Evolutionary conservation across 2,888 invertebrate species (phyloP).

Genomic region (Elmis aenea): DNA sequence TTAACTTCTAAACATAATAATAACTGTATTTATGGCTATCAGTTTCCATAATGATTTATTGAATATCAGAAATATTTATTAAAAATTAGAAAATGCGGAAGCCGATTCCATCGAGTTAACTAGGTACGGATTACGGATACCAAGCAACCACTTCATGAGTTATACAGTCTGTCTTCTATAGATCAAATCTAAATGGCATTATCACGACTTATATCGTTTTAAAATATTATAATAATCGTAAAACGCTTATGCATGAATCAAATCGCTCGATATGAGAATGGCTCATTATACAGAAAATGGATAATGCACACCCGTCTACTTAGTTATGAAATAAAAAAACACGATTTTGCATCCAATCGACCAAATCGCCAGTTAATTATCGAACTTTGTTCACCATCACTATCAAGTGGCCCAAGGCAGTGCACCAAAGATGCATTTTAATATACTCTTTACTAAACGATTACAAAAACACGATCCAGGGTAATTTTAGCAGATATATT

Average conservation of each 20-base stretch:
- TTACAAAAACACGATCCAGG: too few species aligned
- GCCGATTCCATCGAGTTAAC: too few species aligned
- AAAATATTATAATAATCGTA: constrained; percentile 41
- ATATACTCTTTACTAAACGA: too few species aligned
- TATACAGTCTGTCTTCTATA: constrained; percentile 20
- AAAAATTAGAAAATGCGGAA: constrained; percentile 29
- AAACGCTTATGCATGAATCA: constrained; percentile 39
- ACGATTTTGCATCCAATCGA: constrained; percentile 43
- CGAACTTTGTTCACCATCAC: constrained; percentile 22
- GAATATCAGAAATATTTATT: constrained; percentile 7
- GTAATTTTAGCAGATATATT: too few species aligned
- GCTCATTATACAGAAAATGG: constrained; percentile 42
- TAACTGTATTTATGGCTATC: constrained; percentile 12
- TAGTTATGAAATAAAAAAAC: constrained; percentile 21
- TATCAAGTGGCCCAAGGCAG: constrained; percentile 31
- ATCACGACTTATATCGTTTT: constrained; percentile 40
- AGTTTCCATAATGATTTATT: constrained; percentile 13
- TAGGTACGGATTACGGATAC: too few species aligned
- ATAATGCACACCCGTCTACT: constrained; percentile 37
- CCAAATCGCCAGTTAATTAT: constrained; percentile 43
- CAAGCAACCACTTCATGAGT: constrained; percentile 30
- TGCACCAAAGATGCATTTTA: too few species aligned
- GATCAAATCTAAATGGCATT: constrained; percentile 40
- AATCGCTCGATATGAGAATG: constrained; percentile 39
- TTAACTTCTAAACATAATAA: constrained; percentile 13